Conservation (phyloP, 2,797 vertebrate genomes). For the Hozukius guyotensis region DNA sequence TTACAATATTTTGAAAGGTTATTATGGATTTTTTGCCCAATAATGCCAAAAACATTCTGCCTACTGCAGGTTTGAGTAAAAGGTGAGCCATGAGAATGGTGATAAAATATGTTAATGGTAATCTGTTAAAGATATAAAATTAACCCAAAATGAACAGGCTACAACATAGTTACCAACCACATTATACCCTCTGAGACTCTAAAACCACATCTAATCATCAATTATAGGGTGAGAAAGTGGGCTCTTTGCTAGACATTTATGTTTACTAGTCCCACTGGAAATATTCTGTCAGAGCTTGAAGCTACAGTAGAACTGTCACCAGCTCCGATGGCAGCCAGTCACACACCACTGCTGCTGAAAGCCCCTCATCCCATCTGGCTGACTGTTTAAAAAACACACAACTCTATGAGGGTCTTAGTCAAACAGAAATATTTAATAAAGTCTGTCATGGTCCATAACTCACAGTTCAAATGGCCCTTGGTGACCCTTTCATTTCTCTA, state of each 20-base stretch:
- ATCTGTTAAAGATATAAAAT: not conserved
- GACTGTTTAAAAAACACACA: constrained; percentile 59
- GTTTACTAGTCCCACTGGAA: constrained; percentile 14
- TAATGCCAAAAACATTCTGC: no score
- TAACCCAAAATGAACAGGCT: not conserved
- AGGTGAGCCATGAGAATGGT: not conserved
- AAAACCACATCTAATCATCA: constrained; percentile 1
- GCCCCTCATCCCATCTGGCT: constrained; percentile 40
- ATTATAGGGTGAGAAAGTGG: constrained; percentile 18
- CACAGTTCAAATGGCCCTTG: constrained; percentile 37
- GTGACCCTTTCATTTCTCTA: constrained; percentile 41
- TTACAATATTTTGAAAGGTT: no score
- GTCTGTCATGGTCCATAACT: constrained; percentile 58
- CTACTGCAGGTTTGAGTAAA: no score
- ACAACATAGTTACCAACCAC: not conserved
- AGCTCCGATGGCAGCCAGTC: constrained; percentile 39
- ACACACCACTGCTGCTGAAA: constrained; percentile 67
- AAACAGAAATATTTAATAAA: constrained; percentile 72
- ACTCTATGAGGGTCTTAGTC: constrained; percentile 58
- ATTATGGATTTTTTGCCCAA: not conserved
- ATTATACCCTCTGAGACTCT: not conserved
- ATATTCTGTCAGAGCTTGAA: constrained; percentile 26
- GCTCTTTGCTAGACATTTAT: constrained; percentile 4
- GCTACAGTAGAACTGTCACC: constrained; percentile 47
- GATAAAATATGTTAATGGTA: not conserved